These are phyloP conservation scores for Gadopsis bispinosus DNA, from an alignment of 2,797 vertebrate species.

Conservation along the genomic window DNA sequence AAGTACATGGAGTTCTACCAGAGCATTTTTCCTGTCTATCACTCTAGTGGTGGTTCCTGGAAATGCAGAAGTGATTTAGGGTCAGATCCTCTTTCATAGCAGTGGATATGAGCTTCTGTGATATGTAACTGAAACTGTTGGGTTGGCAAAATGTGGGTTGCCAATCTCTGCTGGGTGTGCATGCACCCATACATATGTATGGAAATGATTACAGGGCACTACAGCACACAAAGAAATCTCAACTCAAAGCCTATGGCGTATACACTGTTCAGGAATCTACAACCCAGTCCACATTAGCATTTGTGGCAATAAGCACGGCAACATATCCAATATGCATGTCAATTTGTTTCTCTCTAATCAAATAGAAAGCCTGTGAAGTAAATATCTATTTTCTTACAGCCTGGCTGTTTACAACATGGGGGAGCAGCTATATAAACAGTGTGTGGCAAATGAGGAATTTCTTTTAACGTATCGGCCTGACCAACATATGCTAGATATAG, in stretches of 20 bases:
- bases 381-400: constrained; percentile 82
- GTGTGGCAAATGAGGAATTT: constrained; percentile 81
- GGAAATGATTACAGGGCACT: constrained; percentile 34
- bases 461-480: constrained; percentile 80
- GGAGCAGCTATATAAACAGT: constrained; percentile 77
- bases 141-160: constrained; percentile 58
- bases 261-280: constrained; percentile 45
- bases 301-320: constrained; percentile 57
- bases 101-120: constrained; percentile 51
- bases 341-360: constrained; percentile 77
- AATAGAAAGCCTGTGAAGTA: constrained; percentile 84
- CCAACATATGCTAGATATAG: constrained; percentile 87
- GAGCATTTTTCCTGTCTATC: constrained; percentile 37
- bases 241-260: constrained; percentile 10
- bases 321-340: constrained; percentile 73
- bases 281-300: constrained; percentile 60
- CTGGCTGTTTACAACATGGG: constrained; percentile 75
- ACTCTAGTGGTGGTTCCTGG: constrained; percentile 63
- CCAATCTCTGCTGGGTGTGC: constrained; percentile 43
- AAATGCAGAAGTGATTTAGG: constrained; percentile 63
- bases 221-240: constrained; percentile 24
- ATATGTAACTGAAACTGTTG: constrained; percentile 64
- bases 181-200: constrained; percentile 23
- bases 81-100: constrained; percentile 63
- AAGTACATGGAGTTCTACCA: constrained; percentile 28